phyloP scores from a whole-genome alignment of 2,797 vertebrate species.

The Rousettus madagascariensis region DNA sequence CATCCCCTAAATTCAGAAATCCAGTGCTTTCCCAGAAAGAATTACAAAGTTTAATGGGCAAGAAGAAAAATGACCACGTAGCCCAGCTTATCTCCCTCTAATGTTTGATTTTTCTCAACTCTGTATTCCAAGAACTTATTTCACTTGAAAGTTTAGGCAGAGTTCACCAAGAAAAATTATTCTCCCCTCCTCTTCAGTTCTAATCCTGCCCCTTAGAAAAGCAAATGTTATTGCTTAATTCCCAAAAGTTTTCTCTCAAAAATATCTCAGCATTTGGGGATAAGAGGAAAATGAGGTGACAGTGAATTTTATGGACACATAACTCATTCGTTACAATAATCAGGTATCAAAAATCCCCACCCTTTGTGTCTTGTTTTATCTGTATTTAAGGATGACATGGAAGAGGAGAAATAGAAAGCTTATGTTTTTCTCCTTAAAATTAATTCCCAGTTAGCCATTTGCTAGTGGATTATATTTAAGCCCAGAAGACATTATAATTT shows the following conservation, averaged over 20 bases:
- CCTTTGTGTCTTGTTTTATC: conserved; percentile 69
- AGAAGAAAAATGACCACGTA: conserved; percentile 37
- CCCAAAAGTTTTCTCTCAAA: conserved; percentile 24
- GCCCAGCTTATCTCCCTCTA: neutral
- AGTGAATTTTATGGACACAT: conserved; percentile 44
- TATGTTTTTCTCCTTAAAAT: conserved; percentile 77
- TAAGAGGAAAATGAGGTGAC: conserved; percentile 22
- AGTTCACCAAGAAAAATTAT: neutral
- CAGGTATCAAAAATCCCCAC: conserved; percentile 48
- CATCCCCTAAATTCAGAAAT: conserved; percentile 30
- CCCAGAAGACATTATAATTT: conserved; percentile 74
- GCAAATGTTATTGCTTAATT: conserved; percentile 30
- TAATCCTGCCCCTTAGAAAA: neutral
- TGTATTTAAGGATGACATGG: neutral
- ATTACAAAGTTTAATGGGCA: conserved; percentile 13
- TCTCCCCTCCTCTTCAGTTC: neutral
- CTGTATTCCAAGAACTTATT: conserved; percentile 34
- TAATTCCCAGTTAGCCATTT: conserved; percentile 80
- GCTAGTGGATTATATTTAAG: conserved; percentile 74
- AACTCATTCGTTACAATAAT: conserved; percentile 70
- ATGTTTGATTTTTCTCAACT: conserved; percentile 29
- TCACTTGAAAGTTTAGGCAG: conserved; percentile 33
- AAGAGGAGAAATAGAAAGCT: conserved; percentile 64
- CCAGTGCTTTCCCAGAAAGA: conserved; percentile 12
- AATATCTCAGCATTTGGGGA: neutral